phyloP scores from a whole-genome alignment of 2,888 invertebrate species.

The Xylota sylvarum region DNA sequence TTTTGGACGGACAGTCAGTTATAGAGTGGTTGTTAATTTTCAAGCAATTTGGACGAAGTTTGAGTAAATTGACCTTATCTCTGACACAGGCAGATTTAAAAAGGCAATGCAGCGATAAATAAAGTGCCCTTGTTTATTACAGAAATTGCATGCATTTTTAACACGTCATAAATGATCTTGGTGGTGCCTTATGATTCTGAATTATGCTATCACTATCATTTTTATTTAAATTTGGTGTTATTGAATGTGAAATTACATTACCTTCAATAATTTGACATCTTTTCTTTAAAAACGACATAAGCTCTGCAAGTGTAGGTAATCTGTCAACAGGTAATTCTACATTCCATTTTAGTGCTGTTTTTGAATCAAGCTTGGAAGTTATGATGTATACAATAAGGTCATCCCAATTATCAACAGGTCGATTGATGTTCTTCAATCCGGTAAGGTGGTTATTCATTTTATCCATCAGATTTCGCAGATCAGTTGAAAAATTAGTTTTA shows the following conservation, averaged over 20 bases:
- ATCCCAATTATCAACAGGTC: conserved; percentile 37
- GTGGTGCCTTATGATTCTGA: conserved; percentile 36
- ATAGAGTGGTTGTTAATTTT: conserved; percentile 13
- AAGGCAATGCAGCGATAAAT: conserved; percentile 53
- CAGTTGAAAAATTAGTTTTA: no score
- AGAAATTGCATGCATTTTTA: no score
- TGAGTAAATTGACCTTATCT: conserved; percentile 23
- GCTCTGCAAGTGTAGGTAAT: conserved; percentile 37
- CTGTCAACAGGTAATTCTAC: conserved; percentile 45
- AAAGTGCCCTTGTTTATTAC: conserved; percentile 37
- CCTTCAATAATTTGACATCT: conserved; percentile 68
- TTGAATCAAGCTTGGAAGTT: conserved; percentile 54
- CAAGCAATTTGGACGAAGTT: conserved; percentile 26
- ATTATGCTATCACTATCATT: conserved; percentile 13
- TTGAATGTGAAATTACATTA: conserved; percentile 36
- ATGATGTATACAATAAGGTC: no score
- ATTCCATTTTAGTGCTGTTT: conserved; percentile 55
- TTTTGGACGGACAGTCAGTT: conserved; percentile 15
- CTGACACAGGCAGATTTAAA: conserved; percentile 39
- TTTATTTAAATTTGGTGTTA: conserved; percentile 25
- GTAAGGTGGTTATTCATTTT: conserved; percentile 70
- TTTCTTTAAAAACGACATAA: conserved; percentile 53
- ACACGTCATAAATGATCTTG: conserved; percentile 22
- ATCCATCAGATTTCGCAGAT: conserved; percentile 60
- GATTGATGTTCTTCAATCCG: no score